These are phyloP conservation scores for Cenopis cana DNA, from an alignment of 2,888 invertebrate genomes.

Conservation along the genomic window DNA sequence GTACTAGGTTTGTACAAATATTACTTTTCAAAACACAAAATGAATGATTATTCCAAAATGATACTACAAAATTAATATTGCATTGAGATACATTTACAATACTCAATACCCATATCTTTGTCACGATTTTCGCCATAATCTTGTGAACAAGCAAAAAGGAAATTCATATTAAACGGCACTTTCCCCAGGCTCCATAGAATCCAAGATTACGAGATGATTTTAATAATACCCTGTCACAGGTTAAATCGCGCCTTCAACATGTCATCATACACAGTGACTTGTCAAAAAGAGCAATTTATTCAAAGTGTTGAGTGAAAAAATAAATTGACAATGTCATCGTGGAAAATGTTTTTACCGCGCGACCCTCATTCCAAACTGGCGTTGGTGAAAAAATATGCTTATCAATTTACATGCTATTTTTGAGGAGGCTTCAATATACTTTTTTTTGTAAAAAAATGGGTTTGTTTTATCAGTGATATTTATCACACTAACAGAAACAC, in stretches of 20 bases:
- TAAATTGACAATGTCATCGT: conserved; percentile 45
- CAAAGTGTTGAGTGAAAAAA: conserved; percentile 44
- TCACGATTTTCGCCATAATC: too few relatives aligned
- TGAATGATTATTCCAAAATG: too few relatives aligned
- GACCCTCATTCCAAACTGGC: conserved; percentile 39
- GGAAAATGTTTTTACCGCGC: conserved; percentile 37
- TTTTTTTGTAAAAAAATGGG: background rate
- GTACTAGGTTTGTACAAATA: too few relatives aligned
- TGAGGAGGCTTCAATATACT: conserved; percentile 2
- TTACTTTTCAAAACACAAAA: too few relatives aligned
- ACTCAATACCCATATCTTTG: too few relatives aligned
- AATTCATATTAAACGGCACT: background rate
- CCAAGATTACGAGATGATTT: conserved; percentile 19
- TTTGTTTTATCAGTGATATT: background rate
- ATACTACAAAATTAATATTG: too few relatives aligned
- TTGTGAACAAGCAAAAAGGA: background rate
- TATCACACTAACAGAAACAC: background rate
- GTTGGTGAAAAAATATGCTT: conserved; percentile 43
- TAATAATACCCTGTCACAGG: conserved; percentile 40
- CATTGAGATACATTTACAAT: too few relatives aligned
- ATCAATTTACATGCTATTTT: conserved; percentile 39
- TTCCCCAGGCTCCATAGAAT: background rate
- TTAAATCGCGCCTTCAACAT: conserved; percentile 38
- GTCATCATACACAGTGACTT: conserved; percentile 43
- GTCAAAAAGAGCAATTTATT: conserved; percentile 45